phyloP scores from a whole-genome alignment of 2,113 vertebrate species.

The Megaptera novaeangliae region DNA sequence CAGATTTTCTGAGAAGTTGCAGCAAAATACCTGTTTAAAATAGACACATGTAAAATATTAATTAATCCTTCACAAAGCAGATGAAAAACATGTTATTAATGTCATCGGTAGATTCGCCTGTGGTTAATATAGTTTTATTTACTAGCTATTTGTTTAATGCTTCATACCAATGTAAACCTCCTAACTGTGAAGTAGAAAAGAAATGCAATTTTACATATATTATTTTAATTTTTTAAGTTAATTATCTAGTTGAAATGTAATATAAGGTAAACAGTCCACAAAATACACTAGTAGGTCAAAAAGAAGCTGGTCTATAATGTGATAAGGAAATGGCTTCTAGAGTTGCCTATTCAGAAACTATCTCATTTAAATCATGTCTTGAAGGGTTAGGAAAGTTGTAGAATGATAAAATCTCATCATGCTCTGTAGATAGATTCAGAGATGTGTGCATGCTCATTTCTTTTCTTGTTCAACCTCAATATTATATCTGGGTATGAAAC shows the following conservation, averaged over 20 bases:
- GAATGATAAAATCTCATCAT: neutral
- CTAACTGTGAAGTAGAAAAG: neutral
- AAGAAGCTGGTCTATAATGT: neutral
- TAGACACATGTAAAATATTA: constrained; percentile 34
- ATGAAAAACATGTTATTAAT: constrained; percentile 1
- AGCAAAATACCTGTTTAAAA: constrained; percentile 7
- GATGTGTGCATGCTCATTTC: neutral
- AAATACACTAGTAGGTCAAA: neutral
- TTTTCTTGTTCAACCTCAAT: neutral
- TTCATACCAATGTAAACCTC: neutral
- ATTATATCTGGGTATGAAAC: neutral
- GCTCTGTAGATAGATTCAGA: neutral
- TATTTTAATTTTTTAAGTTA: constrained; percentile 38
- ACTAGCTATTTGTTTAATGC: constrained; percentile 17
- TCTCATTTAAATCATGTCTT: neutral
- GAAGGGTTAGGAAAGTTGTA: neutral
- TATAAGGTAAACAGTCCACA: neutral
- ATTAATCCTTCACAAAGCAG: constrained; percentile 18
- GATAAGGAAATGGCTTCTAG: neutral
- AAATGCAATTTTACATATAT: neutral
- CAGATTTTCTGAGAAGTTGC: constrained; percentile 9
- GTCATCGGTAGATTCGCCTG: neutral
- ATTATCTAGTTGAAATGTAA: neutral
- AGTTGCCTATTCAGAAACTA: neutral
- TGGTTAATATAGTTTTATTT: neutral